Evolutionary conservation across 2,113 vertebrate genomes (phyloP), one percentile per base, ranked within the genome.

Genomic region (Calidris pugnax): DNA sequence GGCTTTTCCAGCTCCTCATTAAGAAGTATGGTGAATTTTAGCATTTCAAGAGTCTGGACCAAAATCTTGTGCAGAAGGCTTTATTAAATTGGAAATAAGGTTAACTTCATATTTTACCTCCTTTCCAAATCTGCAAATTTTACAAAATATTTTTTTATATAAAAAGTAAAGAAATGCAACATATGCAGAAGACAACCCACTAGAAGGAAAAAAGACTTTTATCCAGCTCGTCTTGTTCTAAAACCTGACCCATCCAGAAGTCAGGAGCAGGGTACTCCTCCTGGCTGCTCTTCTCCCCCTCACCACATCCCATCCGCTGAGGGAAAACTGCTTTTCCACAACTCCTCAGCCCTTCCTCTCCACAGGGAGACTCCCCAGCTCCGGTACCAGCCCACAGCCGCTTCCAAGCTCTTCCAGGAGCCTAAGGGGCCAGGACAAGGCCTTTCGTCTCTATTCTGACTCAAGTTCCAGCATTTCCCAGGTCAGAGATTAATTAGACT

Each of bases 311-410:
- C 27, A 39, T 41, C 57, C 48, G 0, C 37, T n/a, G 21, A 1
- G 32, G 12, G 7, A 50, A 63, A 59, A 17, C 9, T 43, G 43
- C 0, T 9, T 67, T 35, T 43, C 22, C 14, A 47, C 57, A 51
- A 0, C 16, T 62, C 47, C 33, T 63, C 62, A 60, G 1, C 4
- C 9, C 27, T 76, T 53, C 10, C 20, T 7, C 47, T 21, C 26
- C 13, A 1, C 0, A 12, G 26, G 12, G 2, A 67, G 2, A 4
- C 6, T 45, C 21, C 26, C 20, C 47, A 74, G 6, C 9, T 16
- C 17, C 22, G 20, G 32, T 1, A 17, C 1, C n/a, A 66, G 12
- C 19, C 78, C 37, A 32, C 41, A 30, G 10, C 15, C 68, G 5
- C 55, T 66, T 51, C n/a, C 10, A 10, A 84, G n/a, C 60, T 67